phyloP scores from a whole-genome alignment of 2,888 invertebrate genomes.

The Dryadula phaetusa region DNA sequence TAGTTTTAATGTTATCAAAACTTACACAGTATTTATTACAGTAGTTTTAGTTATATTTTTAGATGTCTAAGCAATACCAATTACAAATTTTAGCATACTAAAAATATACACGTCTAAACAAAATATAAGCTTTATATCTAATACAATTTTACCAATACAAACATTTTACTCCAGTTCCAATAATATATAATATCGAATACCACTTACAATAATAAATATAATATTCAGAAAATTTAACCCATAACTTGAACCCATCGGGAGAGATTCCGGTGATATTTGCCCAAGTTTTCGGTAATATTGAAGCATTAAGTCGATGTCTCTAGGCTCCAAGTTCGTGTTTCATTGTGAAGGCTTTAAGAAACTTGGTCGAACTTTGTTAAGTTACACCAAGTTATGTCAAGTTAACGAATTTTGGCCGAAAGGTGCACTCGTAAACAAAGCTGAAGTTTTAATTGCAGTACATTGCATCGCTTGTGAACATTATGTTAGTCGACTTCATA shows the following conservation, averaged over 20 bases:
- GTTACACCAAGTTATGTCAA: slow-evolving; percentile 40
- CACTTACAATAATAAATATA: background rate
- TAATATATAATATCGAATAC: background rate
- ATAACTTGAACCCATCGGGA: slow-evolving; percentile 22
- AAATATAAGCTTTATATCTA: too few species aligned
- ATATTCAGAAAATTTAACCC: slow-evolving; percentile 19
- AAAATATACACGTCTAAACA: too few species aligned
- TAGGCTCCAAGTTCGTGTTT: slow-evolving; percentile 59
- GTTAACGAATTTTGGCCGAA: slow-evolving; percentile 64
- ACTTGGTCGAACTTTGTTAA: slow-evolving; percentile 32
- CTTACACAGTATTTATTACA: too few species aligned
- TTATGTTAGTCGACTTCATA: slow-evolving; percentile 32
- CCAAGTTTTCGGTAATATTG: slow-evolving; percentile 65
- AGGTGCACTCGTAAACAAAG: slow-evolving; percentile 78
- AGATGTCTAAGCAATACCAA: too few species aligned
- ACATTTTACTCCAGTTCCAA: too few species aligned
- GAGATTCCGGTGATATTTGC: slow-evolving; percentile 27
- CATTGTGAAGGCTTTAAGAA: slow-evolving; percentile 56
- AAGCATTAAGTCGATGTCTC: slow-evolving; percentile 53
- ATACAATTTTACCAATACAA: too few species aligned
- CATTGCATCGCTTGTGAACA: slow-evolving; percentile 61
- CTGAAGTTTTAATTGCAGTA: slow-evolving; percentile 75
- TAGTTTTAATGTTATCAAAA: too few species aligned
- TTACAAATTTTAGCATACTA: too few species aligned
- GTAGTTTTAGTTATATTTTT: too few species aligned